Base-by-base conservation (phyloP, 64 coral and sea anemone genomes). In the Platygyra sinensis region DNA sequence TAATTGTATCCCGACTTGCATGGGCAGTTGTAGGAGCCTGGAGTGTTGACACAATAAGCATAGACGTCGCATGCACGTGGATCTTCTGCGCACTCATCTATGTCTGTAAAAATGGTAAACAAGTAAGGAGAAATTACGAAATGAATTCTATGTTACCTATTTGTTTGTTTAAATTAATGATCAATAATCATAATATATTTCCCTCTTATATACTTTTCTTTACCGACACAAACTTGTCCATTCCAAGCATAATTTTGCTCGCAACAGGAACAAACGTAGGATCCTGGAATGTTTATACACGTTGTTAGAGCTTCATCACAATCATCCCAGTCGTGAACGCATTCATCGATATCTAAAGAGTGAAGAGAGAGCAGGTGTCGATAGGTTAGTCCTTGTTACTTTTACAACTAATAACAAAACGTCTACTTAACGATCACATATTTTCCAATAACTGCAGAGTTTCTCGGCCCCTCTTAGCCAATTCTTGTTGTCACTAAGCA, bases 281-380 rank as follows among this genome's bases (percentile, higher is more conserved):
- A 64, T 38, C 81, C 81, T 24, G 24, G 29, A 33, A 30, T 64
- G 81, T 85, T 85, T 22, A 85, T 29, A 32, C 81, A 85, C 25
- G 60, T 67, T 8, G 81, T 49, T 12, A 62, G 24, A 3, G 57
- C 25, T 22, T 85, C 32, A 27, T 85, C 61, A 15, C 81, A 85
- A 17, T 30, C 59, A 51, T 85, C 81, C 60, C 61, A 85, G 18
- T 85, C 61, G 13, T 32, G 30, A 9, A n/a, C 30, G 52, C 81
- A 85, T 30, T 85, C 81, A 30, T 85, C 67, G 24, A 67, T 67
- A 65, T 85, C 81, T 80, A n/a, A 49, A 51, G 39, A 24, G 46
- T 77, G 39, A 51, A 77, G 30, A 36, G 38, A 77, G 22, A 20
- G 9, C 0, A 0, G 64, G 64, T 10, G 25, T 18, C 19, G 64